Evolutionary conservation across 2,888 invertebrate genomes (phyloP).

Genomic region (Ditula angustiorana): DNA sequence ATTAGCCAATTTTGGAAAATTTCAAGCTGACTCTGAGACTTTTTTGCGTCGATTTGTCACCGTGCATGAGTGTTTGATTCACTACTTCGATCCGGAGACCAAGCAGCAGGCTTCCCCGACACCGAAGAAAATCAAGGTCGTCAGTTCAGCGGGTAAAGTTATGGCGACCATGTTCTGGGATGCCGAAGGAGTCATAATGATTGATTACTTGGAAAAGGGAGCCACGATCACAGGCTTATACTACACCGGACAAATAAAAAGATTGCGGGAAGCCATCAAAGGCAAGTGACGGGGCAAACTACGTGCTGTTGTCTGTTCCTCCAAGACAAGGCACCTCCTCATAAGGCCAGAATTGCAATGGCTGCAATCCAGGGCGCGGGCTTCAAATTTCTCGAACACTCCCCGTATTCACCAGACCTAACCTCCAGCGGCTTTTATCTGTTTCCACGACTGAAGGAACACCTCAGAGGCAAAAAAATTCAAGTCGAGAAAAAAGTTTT

Average conservation of each 20-base stretch:
- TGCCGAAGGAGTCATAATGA: no score
- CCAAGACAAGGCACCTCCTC: not conserved
- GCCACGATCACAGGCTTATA: not conserved
- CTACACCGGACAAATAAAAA: conserved; percentile 5
- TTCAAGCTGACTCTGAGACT: conserved; percentile 29
- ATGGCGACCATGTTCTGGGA: conserved; percentile 12
- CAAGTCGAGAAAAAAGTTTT: no score
- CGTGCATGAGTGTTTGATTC: conserved; percentile 9
- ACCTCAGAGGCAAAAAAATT: conserved; percentile 5
- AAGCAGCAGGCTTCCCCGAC: conserved; percentile 40
- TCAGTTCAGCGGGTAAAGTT: conserved; percentile 3
- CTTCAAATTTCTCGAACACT: conserved; percentile 4
- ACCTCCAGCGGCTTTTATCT: conserved; percentile 1
- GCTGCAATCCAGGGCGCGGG: conserved; percentile 2
- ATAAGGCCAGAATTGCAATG: not conserved
- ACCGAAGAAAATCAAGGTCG: not conserved
- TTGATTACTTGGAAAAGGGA: not conserved
- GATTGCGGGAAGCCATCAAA: conserved; percentile 6
- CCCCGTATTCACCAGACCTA: not conserved
- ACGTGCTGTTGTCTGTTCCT: not conserved
- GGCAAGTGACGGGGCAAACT: not conserved
- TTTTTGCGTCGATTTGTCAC: conserved; percentile 17
- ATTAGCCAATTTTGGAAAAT: conserved; percentile 33
- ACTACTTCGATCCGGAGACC: conserved; percentile 41
- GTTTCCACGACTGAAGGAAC: not conserved